Conservation (phyloP, 2,888 invertebrate species). For the Hipparchia sbordonii region DNA sequence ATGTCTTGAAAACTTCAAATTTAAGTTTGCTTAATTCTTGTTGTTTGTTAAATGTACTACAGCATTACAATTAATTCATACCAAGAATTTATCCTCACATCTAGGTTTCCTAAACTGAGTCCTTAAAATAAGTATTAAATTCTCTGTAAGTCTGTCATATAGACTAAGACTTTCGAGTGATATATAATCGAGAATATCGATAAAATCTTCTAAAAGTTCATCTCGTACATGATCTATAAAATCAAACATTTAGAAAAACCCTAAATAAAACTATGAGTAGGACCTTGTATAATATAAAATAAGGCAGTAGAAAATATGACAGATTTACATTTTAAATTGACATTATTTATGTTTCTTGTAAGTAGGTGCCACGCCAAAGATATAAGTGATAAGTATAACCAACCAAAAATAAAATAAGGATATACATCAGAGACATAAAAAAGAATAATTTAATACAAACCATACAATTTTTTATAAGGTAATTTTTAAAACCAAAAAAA, state of each 20-base stretch:
- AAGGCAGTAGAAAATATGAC: background rate
- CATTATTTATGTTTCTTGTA: background rate
- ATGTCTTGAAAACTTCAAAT: slow-evolving; percentile 6
- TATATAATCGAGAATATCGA: slow-evolving; percentile 62
- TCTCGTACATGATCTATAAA: slow-evolving; percentile 58
- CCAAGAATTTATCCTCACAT: slow-evolving; percentile 62
- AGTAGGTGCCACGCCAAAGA: background rate
- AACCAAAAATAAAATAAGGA: background rate
- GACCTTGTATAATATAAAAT: background rate
- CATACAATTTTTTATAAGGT: background rate
- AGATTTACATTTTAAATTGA: background rate
- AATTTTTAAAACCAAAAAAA: background rate
- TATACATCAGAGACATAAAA: background rate
- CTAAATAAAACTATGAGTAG: background rate
- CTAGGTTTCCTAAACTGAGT: slow-evolving; percentile 58
- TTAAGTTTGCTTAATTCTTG: background rate
- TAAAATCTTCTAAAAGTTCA: slow-evolving; percentile 59
- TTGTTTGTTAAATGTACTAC: background rate
- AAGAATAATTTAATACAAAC: background rate
- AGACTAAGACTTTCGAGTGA: slow-evolving; percentile 58
- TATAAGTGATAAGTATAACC: no score
- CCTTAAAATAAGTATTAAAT: slow-evolving; percentile 60
- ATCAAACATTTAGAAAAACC: slow-evolving; percentile 55
- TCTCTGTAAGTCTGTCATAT: slow-evolving; percentile 69
- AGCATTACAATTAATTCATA: slow-evolving; percentile 49